phyloP scores from a whole-genome alignment of 2,797 vertebrate species.

The Sebastes kiyomatsui region DNA sequence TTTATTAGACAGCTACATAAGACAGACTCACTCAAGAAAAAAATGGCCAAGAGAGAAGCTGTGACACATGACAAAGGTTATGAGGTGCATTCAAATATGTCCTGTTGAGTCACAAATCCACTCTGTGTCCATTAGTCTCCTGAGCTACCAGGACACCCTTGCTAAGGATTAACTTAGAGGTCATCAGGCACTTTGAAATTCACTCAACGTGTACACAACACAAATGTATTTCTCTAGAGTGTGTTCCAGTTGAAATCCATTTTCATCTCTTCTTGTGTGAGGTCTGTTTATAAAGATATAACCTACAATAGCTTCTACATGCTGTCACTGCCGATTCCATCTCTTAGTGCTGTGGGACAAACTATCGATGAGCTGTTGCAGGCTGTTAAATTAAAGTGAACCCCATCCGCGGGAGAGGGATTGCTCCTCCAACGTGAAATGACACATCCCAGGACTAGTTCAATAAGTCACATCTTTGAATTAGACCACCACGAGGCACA shows the following conservation, averaged over 20 bases:
- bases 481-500: slow-evolving; percentile 36
- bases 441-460: slow-evolving; percentile 54
- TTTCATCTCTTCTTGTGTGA: slow-evolving; percentile 50
- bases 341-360: slow-evolving; percentile 46
- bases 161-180: slow-evolving; percentile 48
- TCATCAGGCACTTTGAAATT: slow-evolving; percentile 56
- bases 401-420: slow-evolving; percentile 55
- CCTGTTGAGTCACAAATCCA: slow-evolving; percentile 27
- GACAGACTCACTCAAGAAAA: background rate
- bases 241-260: slow-evolving; percentile 56
- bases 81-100: slow-evolving; percentile 20
- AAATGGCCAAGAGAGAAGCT: background rate
- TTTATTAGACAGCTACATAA: slow-evolving; percentile 14
- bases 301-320: slow-evolving; percentile 37
- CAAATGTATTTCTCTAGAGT: slow-evolving; percentile 42
- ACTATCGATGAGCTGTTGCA: slow-evolving; percentile 56
- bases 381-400: slow-evolving; percentile 63
- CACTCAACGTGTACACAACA: slow-evolving; percentile 37
- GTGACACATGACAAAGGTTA: slow-evolving; percentile 12
- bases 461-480: slow-evolving; percentile 54
- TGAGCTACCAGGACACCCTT: slow-evolving; percentile 27
- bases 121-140: slow-evolving; percentile 24
- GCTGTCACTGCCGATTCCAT: slow-evolving; percentile 53
- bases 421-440: slow-evolving; percentile 49
- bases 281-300: slow-evolving; percentile 54